phyloP scores from a whole-genome alignment of 1,140 invertebrate genomes.

The Phortica variegata region DNA sequence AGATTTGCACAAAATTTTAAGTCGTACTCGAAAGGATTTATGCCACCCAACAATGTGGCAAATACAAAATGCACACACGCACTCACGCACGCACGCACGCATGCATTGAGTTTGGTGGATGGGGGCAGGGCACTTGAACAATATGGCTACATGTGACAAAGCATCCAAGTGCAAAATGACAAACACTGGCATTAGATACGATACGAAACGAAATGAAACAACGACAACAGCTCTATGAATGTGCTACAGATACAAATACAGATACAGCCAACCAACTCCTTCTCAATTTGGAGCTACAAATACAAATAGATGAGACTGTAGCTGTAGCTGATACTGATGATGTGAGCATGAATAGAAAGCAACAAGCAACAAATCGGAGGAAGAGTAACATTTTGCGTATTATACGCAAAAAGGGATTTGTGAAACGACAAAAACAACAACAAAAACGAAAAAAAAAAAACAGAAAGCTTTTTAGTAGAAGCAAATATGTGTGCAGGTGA shows the following conservation, averaged over 20 bases:
- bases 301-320: not conserved
- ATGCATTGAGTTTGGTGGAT: not conserved
- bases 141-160: not conserved
- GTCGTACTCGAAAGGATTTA: constrained; percentile 34
- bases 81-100: constrained; percentile 6
- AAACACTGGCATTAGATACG: too few species aligned
- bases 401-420: constrained; percentile 55
- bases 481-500: constrained; percentile 15
- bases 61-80: constrained; percentile 9
- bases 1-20: constrained; percentile 32
- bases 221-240: not conserved
- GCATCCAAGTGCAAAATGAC: too few species aligned
- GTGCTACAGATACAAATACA: constrained; percentile 34
- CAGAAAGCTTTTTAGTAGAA: constrained; percentile 12
- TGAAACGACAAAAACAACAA: constrained; percentile 21
- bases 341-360: constrained; percentile 38
- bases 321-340: too few species aligned
- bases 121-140: not conserved
- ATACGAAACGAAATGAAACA: too few species aligned
- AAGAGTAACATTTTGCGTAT: constrained; percentile 37
- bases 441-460: constrained; percentile 14
- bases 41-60: constrained; percentile 6
- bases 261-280: too few species aligned
- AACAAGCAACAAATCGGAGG: constrained; percentile 40
- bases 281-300: too few species aligned